These are phyloP conservation scores for Disparrhopalites patrizii DNA, from an alignment of 2,888 invertebrate species.

Conservation along the genomic window DNA sequence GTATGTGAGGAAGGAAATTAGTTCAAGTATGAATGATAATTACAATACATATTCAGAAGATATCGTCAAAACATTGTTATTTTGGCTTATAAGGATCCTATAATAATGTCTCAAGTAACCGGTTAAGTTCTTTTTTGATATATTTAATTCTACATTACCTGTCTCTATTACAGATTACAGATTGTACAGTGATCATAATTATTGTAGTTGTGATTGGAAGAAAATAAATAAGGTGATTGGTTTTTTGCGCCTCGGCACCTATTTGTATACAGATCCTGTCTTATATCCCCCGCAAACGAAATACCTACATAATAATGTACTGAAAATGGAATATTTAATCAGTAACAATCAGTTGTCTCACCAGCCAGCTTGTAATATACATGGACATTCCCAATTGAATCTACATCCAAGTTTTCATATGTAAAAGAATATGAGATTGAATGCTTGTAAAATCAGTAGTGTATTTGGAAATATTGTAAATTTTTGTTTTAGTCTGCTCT, in stretches of 20 bases:
- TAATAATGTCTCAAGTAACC: background rate
- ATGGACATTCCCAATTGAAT: too few species aligned
- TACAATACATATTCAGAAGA: too few species aligned
- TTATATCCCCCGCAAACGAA: background rate
- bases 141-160: constrained; percentile 2
- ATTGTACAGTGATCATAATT: background rate
- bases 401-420: too few species aligned
- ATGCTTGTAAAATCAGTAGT: too few species aligned
- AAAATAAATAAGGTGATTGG: constrained; percentile 1
- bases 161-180: background rate
- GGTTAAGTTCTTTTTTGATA: constrained; percentile 1
- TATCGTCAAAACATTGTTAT: constrained; percentile 6
- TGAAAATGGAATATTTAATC: too few species aligned
- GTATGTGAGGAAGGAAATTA: background rate
- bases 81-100: constrained; percentile 3
- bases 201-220: background rate
- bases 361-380: too few species aligned
- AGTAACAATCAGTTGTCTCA: too few species aligned
- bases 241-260: constrained; percentile 1
- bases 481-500: background rate
- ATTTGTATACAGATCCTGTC: too few species aligned
- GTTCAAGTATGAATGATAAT: background rate
- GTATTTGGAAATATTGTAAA: too few species aligned
- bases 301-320: too few species aligned
- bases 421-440: too few species aligned